phyloP scores from a whole-genome alignment of 2,888 invertebrate genomes.

The Heliconius cydno region DNA sequence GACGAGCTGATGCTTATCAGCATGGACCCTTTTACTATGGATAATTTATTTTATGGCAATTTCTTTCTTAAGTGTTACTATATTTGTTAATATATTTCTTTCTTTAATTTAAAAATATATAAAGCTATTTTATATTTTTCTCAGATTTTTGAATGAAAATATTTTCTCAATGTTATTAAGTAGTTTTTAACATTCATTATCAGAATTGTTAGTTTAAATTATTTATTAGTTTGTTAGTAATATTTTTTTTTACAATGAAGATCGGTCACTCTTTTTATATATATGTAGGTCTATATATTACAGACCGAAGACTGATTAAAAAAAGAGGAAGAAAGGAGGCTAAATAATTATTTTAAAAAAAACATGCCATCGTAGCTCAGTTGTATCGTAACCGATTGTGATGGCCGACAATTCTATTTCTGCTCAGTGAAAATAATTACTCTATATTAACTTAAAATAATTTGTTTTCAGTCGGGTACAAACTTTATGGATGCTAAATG shows the following conservation, averaged over 20 bases:
- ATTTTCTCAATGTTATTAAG: neutral
- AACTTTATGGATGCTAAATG: no score
- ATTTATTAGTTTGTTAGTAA: slow-evolving; percentile 10
- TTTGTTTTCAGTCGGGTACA: neutral
- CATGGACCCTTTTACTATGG: slow-evolving; percentile 69
- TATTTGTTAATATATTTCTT: slow-evolving; percentile 1
- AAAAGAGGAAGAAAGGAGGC: neutral
- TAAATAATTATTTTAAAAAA: neutral
- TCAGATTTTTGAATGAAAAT: neutral
- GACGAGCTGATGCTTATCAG: slow-evolving; percentile 60
- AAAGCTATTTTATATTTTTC: neutral
- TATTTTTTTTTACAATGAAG: neutral
- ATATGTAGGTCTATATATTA: neutral
- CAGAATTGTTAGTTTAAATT: neutral
- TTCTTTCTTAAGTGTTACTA: neutral
- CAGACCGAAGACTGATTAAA: slow-evolving; percentile 3
- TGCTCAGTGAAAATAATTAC: neutral
- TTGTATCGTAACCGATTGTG: neutral
- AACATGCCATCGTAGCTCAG: neutral
- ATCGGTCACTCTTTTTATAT: neutral
- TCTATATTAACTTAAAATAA: neutral
- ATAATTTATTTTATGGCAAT: slow-evolving; percentile 29
- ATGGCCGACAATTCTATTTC: neutral
- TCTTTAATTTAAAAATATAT: neutral
- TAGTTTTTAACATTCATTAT: neutral